Conservation (phyloP, 2,113 vertebrate genomes). For the Actenoides hombroni region DNA sequence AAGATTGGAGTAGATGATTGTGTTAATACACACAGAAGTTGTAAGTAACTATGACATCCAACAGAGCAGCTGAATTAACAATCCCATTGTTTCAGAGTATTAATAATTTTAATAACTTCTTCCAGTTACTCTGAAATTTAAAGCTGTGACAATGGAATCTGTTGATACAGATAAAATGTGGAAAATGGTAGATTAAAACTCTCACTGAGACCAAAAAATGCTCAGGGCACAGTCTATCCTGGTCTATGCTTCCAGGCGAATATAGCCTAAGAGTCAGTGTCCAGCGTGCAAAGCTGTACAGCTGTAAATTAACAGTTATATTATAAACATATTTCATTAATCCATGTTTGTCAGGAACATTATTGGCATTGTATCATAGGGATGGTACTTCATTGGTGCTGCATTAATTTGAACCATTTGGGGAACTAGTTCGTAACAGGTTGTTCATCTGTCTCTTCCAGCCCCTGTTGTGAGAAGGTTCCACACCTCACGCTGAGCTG, state of each 20-base stretch:
- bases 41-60: not conserved
- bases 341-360: not conserved
- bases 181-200: not conserved
- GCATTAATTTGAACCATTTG: not conserved
- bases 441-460: not conserved
- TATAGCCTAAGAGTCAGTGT: not conserved
- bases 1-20: not conserved
- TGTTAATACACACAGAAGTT: not conserved
- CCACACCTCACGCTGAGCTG: rapidly evolving
- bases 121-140: not conserved
- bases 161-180: not conserved
- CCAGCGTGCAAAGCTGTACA: not conserved
- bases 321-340: not conserved
- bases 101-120: not conserved
- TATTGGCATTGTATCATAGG: not conserved
- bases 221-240: not conserved
- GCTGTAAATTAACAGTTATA: not conserved
- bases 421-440: not conserved
- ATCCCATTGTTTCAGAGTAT: not conserved
- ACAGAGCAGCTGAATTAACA: not conserved
- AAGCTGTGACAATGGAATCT: not conserved
- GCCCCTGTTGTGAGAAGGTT: not conserved
- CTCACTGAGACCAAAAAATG: not conserved
- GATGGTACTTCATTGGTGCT: not conserved
- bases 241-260: not conserved